phyloP scores from a whole-genome alignment of 2,113 vertebrate species.

The Microcebus lehilahytsara region DNA sequence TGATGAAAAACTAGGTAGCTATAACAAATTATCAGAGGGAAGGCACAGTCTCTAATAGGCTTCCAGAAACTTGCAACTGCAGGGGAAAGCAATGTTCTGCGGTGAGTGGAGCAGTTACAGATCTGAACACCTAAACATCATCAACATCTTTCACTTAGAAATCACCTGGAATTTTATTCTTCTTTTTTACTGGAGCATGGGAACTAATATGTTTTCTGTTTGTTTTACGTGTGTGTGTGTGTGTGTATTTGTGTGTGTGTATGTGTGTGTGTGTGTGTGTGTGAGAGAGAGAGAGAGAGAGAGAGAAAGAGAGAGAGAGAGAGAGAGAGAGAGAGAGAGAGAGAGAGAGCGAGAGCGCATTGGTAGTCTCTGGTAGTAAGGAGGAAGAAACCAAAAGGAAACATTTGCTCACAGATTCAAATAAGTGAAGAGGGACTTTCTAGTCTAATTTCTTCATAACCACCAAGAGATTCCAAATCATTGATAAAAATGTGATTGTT shows the following conservation, averaged over 20 bases:
- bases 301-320: no score
- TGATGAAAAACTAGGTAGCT: neutral
- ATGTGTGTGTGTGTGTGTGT: no score
- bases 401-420: neutral
- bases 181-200: neutral
- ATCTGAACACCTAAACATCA: neutral
- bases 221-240: no score
- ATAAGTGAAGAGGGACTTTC: neutral
- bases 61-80: neutral
- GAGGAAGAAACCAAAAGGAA: neutral
- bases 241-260: neutral
- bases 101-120: neutral
- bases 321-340: no score
- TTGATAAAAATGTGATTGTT: neutral
- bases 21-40: neutral
- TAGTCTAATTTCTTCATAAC: neutral
- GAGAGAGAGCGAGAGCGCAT: no score
- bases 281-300: no score
- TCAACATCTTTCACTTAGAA: neutral
- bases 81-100: neutral
- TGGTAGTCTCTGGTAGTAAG: neutral
- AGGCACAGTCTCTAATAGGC: neutral
- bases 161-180: neutral
- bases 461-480: neutral
- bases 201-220: neutral